Base-by-base conservation (phyloP, 1,140 invertebrate species). In the Hyposmocoma kahamanoa region DNA sequence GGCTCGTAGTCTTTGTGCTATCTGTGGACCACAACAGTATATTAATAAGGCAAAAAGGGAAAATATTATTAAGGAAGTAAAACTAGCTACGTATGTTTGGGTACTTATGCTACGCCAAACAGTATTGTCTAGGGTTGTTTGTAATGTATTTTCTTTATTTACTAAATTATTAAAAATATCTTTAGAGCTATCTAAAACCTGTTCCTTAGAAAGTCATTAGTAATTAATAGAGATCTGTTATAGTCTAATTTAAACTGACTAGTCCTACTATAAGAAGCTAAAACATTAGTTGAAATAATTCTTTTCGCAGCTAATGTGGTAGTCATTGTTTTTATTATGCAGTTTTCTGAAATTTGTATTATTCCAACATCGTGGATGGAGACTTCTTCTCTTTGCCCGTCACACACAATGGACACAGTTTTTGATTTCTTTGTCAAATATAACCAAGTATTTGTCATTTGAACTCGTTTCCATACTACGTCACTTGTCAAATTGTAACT, bases 381-480 rank as follows among this genome's bases (percentile, higher is more conserved):
- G 8, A 47, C 32, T 18, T 47, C 44, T 36, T 46, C 18, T 46
- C 44, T 26, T 10, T 46, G 11, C n/a, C 44, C 26, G 30, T 46
- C 44, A 36, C 44, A 46, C 17, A 46, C 32, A 32, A 46, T 46
- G 28, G 44, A 46, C 18, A 36, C 30, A 36, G 24, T 49, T 39
- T 19, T 20, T 4, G 13, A 10, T 41, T 39, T 21, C 38, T 42
- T 49, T 10, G 38, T 24, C 11, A 49, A 18, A 42, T 41, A 49
- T 24, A 49, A 10, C 47, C 47, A 49, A 24, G 47, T 42, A 13
- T 42, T 42, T 22, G 20, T 22, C 36, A 49, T 49, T n/a, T 39
- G 34, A 8, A 49, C 34, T 42, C 42, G 47, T 42, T 42, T 49
- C 47, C 47, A 49, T 17, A 49, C 13, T 24, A 49, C 42, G 6